Base-by-base conservation (phyloP, 2,113 vertebrate genomes). In the Geococcyx californianus region DNA sequence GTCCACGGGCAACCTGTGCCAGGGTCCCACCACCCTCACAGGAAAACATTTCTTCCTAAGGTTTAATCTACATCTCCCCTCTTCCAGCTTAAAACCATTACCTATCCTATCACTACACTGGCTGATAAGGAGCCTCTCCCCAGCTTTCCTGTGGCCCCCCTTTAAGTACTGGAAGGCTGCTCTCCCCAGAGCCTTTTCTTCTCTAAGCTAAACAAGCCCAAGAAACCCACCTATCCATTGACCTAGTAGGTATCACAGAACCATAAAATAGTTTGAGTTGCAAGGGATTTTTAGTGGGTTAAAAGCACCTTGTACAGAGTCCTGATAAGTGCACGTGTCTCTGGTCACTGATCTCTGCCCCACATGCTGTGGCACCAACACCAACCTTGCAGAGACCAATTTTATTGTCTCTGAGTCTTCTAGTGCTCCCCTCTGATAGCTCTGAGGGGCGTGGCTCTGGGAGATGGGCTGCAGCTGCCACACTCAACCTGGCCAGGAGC, bases 281-380 rank as follows among this genome's bases (percentile, higher is more conserved):
- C 47, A 47, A 47, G 47, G 47, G 47, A 21, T 47, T 47, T 47
- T 47, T 47, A 47, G 18, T 4, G 40, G 36, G 23, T 62, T 83
- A 62, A 80, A 90, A 85, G 13, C 51, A 73, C 24, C 15, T 56
- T 45, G 12, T 64, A 75, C 18, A 38, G n/a, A 58, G 10, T 26
- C n/a, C 28, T 84, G 56, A 34, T 9, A 74, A 87, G 63, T 18
- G 29, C 40, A 49, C 0, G 0, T 31, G 24, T 44, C 36, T 76
- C 62, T 86, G 36, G 5, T 56, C 33, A 21, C 58, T 73, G 79
- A 31, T 25, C 18, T 56, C 62, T 67, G 62, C 26, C 18, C 7
- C 2, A n/a, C 7, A 1, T 6, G 21, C 45, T 38, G 63, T 7
- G 3, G 19, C n/a, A n/a, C n/a, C n/a, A n/a, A n/a, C n/a, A 80